These are phyloP conservation scores for Augiades crinisus DNA, from an alignment of 2,888 invertebrate genomes.

Conservation along the genomic window DNA sequence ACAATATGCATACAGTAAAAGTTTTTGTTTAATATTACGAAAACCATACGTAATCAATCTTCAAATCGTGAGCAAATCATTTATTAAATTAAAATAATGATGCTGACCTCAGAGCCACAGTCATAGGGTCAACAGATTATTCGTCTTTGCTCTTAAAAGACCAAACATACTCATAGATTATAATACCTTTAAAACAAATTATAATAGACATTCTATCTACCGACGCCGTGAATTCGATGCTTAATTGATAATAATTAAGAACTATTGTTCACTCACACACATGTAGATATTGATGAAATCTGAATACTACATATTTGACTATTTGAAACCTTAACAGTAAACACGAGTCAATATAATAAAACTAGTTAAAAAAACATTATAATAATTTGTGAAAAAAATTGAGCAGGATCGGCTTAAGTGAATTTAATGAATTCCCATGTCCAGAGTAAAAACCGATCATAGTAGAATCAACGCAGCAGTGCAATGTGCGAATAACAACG, in stretches of 20 bases:
- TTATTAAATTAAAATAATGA: too few relatives aligned
- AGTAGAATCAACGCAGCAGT: not conserved
- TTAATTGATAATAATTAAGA: slow-evolving; percentile 26
- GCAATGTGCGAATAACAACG: not conserved
- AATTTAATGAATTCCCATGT: not conserved
- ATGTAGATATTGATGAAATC: slow-evolving; percentile 34
- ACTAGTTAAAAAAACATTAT: slow-evolving; percentile 25
- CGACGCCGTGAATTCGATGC: slow-evolving; percentile 32
- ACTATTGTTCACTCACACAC: slow-evolving; percentile 35
- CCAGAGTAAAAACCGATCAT: not conserved
- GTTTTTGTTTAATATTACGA: too few relatives aligned
- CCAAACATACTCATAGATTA: not conserved
- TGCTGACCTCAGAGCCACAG: too few relatives aligned
- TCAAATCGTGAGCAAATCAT: too few relatives aligned
- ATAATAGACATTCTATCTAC: slow-evolving; percentile 17
- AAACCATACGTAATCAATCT: too few relatives aligned
- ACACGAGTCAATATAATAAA: slow-evolving; percentile 27
- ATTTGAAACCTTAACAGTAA: slow-evolving; percentile 15
- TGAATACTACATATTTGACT: slow-evolving; percentile 18
- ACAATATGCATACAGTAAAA: too few relatives aligned
- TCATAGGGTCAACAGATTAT: not conserved
- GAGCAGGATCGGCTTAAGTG: slow-evolving; percentile 67
- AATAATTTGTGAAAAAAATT: slow-evolving; percentile 53
- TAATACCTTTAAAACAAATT: not conserved
- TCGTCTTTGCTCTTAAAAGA: not conserved